Evolutionary conservation across 2,888 invertebrate genomes (phyloP), one percentile per base, ranked within the genome.

Genomic region (Cryptophagus acutangulus): DNA sequence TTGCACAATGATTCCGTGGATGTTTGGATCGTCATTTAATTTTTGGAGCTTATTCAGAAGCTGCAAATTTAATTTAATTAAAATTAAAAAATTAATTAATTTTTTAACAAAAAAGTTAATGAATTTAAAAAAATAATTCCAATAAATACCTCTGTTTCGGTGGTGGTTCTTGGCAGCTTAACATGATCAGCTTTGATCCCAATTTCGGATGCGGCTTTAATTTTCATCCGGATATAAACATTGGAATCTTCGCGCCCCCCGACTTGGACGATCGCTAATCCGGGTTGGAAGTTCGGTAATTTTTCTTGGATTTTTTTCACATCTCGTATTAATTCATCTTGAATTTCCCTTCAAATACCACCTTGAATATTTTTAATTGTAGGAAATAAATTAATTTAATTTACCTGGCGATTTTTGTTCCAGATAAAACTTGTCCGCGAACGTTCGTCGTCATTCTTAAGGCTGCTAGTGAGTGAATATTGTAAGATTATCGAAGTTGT

Each of bases 171-270:
- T 0, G 93, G 84, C 49, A 96, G 71, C 51, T 85, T 77, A 2
- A 95, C 70, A 65, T 92, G 92, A 29, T 80, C 75, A 0, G 88
- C 88, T 14, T 73, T 67, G 36, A 96, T 90, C 40, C 97, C 97
- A 54, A 97, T 89, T 56, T 91, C 88, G 37, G 74, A 78, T 0
- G 96, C 96, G 0, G 92, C 88, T 67, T 87, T 90, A 40, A 95
- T 78, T 73, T 99, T 99, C 85, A 90, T 92, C 20, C 91, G 76
- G 63, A 99, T 97, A 72, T 99, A 99, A 3, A 97, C 95, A 73
- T 96, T 96, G 30, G 97, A 97, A 71, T 99, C 97, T 67, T 93
- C 92, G 1, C 96, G 78, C 1, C 84, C 87, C 8, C 99, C 99
- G 45, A 99, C 97, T 78, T 97, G 87, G 30, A 97, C 87, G 62